These are phyloP conservation scores for Nemotelus pantherinus DNA, from an alignment of 2,888 invertebrate species.

Conservation along the genomic window DNA sequence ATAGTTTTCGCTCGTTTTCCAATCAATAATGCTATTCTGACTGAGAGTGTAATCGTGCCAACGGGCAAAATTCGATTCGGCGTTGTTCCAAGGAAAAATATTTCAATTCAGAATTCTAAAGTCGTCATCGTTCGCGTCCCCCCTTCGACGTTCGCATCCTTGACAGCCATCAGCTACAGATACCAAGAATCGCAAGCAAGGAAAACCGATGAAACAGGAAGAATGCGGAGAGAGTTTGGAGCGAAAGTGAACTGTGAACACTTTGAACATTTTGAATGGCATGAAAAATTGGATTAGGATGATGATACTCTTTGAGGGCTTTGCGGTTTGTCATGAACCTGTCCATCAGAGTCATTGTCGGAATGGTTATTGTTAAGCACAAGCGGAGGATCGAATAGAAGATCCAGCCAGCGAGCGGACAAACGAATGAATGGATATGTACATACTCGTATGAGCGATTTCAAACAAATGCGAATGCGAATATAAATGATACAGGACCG, in stretches of 20 bases:
- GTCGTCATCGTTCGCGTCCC: background rate
- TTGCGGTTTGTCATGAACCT: conserved; percentile 50
- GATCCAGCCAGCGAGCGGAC: background rate
- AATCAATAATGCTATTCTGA: no score
- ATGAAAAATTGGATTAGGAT: conserved; percentile 51
- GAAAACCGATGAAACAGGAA: background rate
- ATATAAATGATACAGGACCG: conserved; percentile 17
- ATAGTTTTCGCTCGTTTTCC: no score
- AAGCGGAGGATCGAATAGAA: background rate
- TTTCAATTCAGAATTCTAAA: background rate
- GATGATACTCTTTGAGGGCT: conserved; percentile 47
- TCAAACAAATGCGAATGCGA: background rate
- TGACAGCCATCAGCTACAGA: no score
- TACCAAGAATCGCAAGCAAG: background rate
- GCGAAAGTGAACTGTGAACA: conserved; percentile 17
- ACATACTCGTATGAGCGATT: conserved; percentile 15
- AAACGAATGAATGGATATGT: conserved; percentile 22
- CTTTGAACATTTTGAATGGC: conserved; percentile 44
- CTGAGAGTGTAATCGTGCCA: background rate
- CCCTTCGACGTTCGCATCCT: background rate
- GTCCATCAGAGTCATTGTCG: conserved; percentile 41
- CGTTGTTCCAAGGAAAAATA: conserved; percentile 20
- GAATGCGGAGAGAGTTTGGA: background rate
- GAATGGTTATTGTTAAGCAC: conserved; percentile 21
- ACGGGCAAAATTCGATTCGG: conserved; percentile 9